These are phyloP conservation scores for Lycodopsis pacificus DNA, from an alignment of 2,797 vertebrate genomes.

Conservation along the genomic window DNA sequence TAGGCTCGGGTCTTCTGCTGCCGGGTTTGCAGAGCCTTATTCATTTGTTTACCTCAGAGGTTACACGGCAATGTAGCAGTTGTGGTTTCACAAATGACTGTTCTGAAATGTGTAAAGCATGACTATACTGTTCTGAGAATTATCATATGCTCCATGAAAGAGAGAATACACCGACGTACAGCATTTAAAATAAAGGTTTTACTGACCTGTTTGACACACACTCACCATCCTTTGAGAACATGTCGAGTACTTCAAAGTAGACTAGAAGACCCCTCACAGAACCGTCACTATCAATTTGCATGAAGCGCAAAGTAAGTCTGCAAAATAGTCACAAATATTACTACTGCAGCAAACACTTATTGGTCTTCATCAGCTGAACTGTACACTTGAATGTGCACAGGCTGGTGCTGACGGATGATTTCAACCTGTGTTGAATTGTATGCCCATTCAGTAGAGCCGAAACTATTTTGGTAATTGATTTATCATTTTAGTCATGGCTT, in stretches of 20 bases:
- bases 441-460: not conserved
- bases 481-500: not conserved
- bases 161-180: not conserved
- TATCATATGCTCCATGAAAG: not conserved
- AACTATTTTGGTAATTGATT: not conserved
- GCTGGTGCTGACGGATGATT: not conserved
- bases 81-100: slow-evolving; percentile 39
- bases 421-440: too few species aligned
- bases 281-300: not conserved
- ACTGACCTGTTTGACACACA: not conserved
- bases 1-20: not conserved
- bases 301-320: not conserved
- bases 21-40: not conserved
- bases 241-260: not conserved
- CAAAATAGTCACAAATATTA: not conserved
- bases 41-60: not conserved
- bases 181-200: not conserved
- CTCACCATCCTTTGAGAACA: not conserved
- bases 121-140: not conserved
- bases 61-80: not conserved
- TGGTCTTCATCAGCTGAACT: not conserved
- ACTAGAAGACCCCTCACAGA: not conserved
- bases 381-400: not conserved
- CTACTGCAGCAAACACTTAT: not conserved
- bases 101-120: not conserved